Evolutionary conservation across 2,888 invertebrate species (phyloP), one percentile per base, ranked within the genome.

Genomic region (Drosophila pegasa): DNA sequence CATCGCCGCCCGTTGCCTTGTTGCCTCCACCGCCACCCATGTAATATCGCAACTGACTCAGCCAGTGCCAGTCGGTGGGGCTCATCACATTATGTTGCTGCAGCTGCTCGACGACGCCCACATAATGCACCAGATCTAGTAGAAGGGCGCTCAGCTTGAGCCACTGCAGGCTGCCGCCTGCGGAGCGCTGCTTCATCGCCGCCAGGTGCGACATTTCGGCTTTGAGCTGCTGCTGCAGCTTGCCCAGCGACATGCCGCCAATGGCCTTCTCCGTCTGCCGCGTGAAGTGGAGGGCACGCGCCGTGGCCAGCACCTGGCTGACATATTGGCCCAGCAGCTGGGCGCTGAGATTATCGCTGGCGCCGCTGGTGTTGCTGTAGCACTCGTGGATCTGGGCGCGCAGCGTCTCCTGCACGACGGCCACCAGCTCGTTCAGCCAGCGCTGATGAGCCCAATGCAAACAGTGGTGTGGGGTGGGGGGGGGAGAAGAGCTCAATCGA

Each of bases 101-200:
- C 56, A 99, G 93, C 78, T 94, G 94, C 87, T 96, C 95, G 38
- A 98, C 94, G 25, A 99, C 95, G 62, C 95, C 94, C 69, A 97
- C 95, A 91, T 98, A 96, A 93, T 99, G 97, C 72, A 99, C 97
- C 18, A 97, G 96, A 90, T 99, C 99, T 84, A 99, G 93, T 81
- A 99, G 95, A 55, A 99, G 93, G 10, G 98, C 96, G 91, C 99
- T 97, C 73, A 98, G 94, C 93, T 99, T 99, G 56, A 97, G 93
- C 88, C 96, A 94, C 56, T 96, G 93, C 70, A 96, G 94, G 18
- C 78, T 78, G 73, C 93, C 93, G 75, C 94, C 93, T 41, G 35
- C 35, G 35, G 78, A 37, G 4, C 62, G 75, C 80, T 78, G 90
- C 64, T 92, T 91, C 74, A 91, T 66, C 40, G 77, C 70, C 29